These are phyloP conservation scores for Mungos mungo DNA, from an alignment of 2,113 vertebrate genomes.

Conservation along the genomic window DNA sequence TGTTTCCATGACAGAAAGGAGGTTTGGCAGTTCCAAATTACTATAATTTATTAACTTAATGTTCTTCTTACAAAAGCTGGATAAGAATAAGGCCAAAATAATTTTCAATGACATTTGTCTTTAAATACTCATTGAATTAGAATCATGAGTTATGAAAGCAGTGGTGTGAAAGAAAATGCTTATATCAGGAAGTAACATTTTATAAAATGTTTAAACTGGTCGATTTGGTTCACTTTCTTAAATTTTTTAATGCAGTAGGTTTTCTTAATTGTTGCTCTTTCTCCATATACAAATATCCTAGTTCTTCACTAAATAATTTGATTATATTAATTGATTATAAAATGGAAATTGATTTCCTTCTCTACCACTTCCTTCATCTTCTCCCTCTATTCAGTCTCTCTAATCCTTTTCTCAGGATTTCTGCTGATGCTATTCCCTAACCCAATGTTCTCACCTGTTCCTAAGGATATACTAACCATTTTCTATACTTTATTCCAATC, in stretches of 20 bases:
- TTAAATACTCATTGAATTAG: background rate
- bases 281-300: background rate
- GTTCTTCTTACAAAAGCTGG: background rate
- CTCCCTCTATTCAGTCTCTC: background rate
- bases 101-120: background rate
- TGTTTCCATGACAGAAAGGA: background rate
- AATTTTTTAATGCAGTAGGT: background rate
- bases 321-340: background rate
- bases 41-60: conserved; percentile 38
- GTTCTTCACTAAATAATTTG: background rate
- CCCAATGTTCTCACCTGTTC: background rate
- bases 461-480: background rate
- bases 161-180: background rate
- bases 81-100: background rate
- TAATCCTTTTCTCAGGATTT: background rate
- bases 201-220: background rate
- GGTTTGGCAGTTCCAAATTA: conserved; percentile 6
- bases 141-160: background rate
- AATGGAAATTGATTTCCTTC: background rate
- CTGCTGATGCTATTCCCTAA: background rate
- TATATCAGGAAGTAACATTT: background rate
- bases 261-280: background rate
- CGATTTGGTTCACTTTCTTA: background rate
- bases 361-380: background rate
- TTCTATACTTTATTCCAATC: background rate